Evolutionary conservation across 2,113 vertebrate species (phyloP), one percentile per base, ranked within the genome.

Genomic region (Tyrannus savana): DNA sequence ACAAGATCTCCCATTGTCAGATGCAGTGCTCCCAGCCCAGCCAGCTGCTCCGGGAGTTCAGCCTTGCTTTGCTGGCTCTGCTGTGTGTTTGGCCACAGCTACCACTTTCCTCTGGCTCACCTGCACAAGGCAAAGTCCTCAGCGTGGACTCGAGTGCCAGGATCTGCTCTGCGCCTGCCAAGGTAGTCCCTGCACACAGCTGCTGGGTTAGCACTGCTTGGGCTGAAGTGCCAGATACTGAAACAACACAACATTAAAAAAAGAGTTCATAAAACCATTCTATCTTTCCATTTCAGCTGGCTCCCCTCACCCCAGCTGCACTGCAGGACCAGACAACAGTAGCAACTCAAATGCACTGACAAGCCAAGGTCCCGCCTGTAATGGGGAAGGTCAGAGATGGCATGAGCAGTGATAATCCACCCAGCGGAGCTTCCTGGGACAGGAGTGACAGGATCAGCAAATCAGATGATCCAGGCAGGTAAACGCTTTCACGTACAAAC

Each of bases 131-230:
- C 18, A 7, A 53, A 25, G 14, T 73, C 85, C 55, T 69, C 47
- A 3, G 39, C 0, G 3, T 1, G 10, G 24, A 10, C 44, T 18
- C 1, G 0, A 62, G 83, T 69, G 69, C 76, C 14, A 13, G 44
- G 77, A 62, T 68, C 25, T 46, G 33, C 44, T 81, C 84, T 41
- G 49, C 0, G 5, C 52, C 63, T 78, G 87, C 89, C 91, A 91
- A 91, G 53, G 47, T 2, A 52, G 84, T 64, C 53, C 56, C 59
- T 28, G 80, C 64, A 68, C 64, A 30, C 73, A 52, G 41, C 84
- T 87, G 58, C 69, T 27, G 41, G n/a, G 24, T 69, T 79, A 68
- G 52, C 2, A 14, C 52, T 56, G 60, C 84, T 81, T 16, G 39
- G 77, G 68, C 66, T 19, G 28, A 63, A 3, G 4, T 30, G 23